Percentiles rank a stretch among this genome's conserved stretches.
These are phyloP conservation scores for Hydrolagus colliei DNA, from an alignment of 2,797 vertebrate species.

Conservation along the genomic window DNA sequence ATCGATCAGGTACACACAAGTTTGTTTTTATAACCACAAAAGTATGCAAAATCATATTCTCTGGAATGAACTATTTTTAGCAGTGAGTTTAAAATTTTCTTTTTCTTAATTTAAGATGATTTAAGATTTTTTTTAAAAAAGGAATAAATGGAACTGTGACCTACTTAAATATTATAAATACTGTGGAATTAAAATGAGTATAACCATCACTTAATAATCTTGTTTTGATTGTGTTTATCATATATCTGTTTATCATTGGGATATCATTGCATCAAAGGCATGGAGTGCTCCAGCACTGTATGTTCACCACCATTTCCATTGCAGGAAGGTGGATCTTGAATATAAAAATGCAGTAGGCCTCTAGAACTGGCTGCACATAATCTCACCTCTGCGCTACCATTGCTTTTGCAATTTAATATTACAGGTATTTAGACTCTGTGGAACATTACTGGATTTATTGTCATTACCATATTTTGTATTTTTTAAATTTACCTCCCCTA, in stretches of 20 bases:
- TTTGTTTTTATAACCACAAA: neutral
- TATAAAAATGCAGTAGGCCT: too few relatives aligned
- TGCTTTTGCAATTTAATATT: neutral
- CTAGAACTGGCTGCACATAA: neutral
- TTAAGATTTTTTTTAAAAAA: too few relatives aligned
- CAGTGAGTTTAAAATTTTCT: neutral
- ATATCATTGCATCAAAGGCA: neutral
- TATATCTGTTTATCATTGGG: neutral
- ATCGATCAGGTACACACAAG: too few relatives aligned
- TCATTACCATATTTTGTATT: neutral
- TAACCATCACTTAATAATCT: too few relatives aligned
- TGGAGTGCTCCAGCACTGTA: neutral
- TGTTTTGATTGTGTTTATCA: too few relatives aligned
- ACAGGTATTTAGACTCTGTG: too few relatives aligned
- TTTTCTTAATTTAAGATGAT: neutral
- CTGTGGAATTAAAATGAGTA: neutral
- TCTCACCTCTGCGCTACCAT: neutral
- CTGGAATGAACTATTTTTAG: neutral
- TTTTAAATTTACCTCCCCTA: neutral
- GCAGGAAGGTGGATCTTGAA: neutral
- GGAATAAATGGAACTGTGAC: neutral
- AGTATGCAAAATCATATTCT: neutral
- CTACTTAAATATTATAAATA: slow-evolving; percentile 1
- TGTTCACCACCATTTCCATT: neutral
- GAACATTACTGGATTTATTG: neutral